Conservation (phyloP, 53 echinoderm and acorn worm genomes). For the Astropecten irregularis region DNA sequence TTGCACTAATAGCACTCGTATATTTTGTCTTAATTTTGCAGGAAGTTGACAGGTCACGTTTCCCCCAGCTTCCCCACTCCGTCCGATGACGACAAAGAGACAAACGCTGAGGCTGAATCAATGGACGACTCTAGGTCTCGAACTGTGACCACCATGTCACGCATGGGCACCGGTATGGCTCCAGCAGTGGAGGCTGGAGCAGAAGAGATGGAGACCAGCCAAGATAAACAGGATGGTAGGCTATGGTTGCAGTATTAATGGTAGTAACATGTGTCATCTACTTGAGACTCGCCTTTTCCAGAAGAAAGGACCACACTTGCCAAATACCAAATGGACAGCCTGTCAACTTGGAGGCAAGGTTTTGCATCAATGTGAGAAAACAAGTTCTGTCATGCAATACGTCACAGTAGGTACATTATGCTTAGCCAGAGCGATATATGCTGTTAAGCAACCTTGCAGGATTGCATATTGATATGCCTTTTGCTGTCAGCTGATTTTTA, state of each 20-base stretch:
- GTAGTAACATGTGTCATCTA: no score
- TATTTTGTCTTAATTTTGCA: not conserved
- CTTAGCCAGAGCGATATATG: no score
- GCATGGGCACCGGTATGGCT: not conserved
- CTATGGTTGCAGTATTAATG: not conserved
- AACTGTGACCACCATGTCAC: conserved; percentile 13
- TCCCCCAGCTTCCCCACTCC: conserved; percentile 15
- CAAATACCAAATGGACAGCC: no score
- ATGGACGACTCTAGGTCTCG: not conserved
- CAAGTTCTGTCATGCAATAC: no score
- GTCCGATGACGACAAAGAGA: not conserved
- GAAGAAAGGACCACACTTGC: no score
- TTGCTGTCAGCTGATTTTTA: no score
- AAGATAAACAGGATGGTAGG: conserved; percentile 17
- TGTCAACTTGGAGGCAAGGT: no score
- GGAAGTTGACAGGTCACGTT: conserved; percentile 70
- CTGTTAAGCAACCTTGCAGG: no score
- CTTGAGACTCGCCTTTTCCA: no score
- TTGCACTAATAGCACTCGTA: not conserved
- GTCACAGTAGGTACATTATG: no score
- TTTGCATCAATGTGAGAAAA: no score
- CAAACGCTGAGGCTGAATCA: not conserved
- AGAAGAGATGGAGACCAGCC: conserved; percentile 29
- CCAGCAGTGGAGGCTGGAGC: not conserved
- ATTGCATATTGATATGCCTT: no score